Evolutionary conservation across 2,888 invertebrate species (phyloP).

Genomic region (Agonopterix heracliana): DNA sequence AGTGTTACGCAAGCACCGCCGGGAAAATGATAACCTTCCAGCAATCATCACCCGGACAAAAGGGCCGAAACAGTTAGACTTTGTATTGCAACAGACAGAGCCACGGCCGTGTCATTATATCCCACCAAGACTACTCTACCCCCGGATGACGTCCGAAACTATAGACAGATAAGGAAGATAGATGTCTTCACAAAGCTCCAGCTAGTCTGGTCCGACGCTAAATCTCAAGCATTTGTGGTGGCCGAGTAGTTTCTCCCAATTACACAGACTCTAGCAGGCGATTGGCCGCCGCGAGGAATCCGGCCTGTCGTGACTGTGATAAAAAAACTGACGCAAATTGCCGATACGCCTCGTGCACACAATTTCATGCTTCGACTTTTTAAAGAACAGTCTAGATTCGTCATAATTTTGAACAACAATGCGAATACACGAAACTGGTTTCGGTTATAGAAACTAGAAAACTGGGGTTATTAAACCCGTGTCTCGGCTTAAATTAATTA

Average conservation of each 20-base stretch:
- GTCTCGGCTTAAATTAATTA: slow-evolving; percentile 46
- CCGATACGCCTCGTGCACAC: slow-evolving; percentile 74
- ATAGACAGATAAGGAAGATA: slow-evolving; percentile 1
- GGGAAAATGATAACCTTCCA: slow-evolving; percentile 47
- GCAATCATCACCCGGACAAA: slow-evolving; percentile 58
- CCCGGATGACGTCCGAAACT: no score
- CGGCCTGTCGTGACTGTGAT: slow-evolving; percentile 72
- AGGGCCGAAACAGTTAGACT: slow-evolving; percentile 61
- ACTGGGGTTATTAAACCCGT: slow-evolving; percentile 16
- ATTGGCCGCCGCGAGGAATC: slow-evolving; percentile 68
- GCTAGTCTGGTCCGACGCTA: slow-evolving; percentile 41
- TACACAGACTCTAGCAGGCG: slow-evolving; percentile 67
- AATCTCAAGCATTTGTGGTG: slow-evolving; percentile 67
- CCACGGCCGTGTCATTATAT: slow-evolving; percentile 56
- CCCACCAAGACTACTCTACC: slow-evolving; percentile 32
- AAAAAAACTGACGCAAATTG: slow-evolving; percentile 75
- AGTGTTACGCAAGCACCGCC: slow-evolving; percentile 35
- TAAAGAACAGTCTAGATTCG: slow-evolving; percentile 65
- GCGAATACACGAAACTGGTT: slow-evolving; percentile 29
- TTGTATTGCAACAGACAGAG: slow-evolving; percentile 42
- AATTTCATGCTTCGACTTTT: slow-evolving; percentile 70
- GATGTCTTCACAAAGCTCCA: slow-evolving; percentile 43
- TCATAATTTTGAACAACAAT: slow-evolving; percentile 58
- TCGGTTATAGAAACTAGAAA: slow-evolving; percentile 25
- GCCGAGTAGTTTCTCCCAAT: slow-evolving; percentile 72